These are phyloP conservation scores for Steatocranus sp. DNA, from an alignment of 2,797 vertebrate genomes.

Conservation along the genomic window DNA sequence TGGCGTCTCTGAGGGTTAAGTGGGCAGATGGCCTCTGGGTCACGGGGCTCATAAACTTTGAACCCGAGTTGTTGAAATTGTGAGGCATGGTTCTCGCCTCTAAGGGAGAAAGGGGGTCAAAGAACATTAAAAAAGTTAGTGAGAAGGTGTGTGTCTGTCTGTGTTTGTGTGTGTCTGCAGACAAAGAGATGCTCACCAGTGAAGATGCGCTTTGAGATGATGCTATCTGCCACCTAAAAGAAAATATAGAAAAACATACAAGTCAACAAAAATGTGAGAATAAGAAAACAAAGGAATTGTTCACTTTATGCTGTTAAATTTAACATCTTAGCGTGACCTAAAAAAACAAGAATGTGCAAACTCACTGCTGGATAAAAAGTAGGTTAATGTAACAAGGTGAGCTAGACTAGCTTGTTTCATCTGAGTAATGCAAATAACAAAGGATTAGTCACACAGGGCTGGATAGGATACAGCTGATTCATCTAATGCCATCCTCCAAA, in stretches of 20 bases:
- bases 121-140: not conserved
- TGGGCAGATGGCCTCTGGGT: conserved; percentile 80
- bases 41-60: conserved; percentile 62
- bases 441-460: not conserved
- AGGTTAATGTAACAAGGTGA: not conserved
- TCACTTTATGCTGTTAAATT: not conserved
- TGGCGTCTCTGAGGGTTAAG: conserved; percentile 76
- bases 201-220: conserved; percentile 75
- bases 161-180: not conserved
- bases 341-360: not conserved
- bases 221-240: conserved; percentile 80
- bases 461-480: not conserved
- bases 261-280: not conserved
- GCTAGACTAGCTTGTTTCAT: not conserved
- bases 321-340: not conserved
- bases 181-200: conserved; percentile 70
- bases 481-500: not conserved
- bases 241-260: not conserved
- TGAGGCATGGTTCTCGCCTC: conserved; percentile 75
- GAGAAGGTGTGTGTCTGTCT: not conserved
- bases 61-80: conserved; percentile 71
- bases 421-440: not conserved
- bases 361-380: not conserved
- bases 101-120: conserved; percentile 17
- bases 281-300: not conserved